Percentiles rank a stretch among this genome's conserved stretches.
phyloP scores from a whole-genome alignment of 2,113 vertebrate species.

The Corythoichthys haematopterus region DNA sequence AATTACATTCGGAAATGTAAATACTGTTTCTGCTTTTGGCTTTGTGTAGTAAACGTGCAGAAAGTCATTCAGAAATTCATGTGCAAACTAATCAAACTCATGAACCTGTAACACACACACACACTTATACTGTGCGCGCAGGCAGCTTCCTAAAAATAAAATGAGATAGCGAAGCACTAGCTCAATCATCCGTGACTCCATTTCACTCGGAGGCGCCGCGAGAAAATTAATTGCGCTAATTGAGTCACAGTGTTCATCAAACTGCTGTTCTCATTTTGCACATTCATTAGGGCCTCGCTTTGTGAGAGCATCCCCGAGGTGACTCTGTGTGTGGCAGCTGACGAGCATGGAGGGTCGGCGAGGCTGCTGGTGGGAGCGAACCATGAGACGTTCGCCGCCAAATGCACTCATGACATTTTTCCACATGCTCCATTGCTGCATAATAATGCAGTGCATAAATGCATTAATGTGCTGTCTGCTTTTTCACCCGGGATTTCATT shows the following conservation, averaged over 20 bases:
- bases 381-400: conserved; percentile 11
- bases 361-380: conserved; percentile 21
- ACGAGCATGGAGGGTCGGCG: conserved; percentile 21
- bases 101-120: not conserved
- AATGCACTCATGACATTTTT: conserved; percentile 8
- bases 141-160: conserved; percentile 55
- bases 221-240: conserved; percentile 95
- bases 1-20: not conserved
- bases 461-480: conserved; percentile 19
- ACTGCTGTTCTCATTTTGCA: conserved; percentile 80
- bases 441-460: conserved; percentile 8
- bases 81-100: conserved; percentile 36
- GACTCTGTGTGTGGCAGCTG: conserved; percentile 23
- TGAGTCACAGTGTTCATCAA: conserved; percentile 85
- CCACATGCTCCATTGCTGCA: not conserved
- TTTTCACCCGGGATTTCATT: conserved; percentile 20
- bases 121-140: not conserved
- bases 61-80: conserved; percentile 30
- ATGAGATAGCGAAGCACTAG: conserved; percentile 52
- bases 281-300: conserved; percentile 79
- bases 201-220: conserved; percentile 79
- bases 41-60: conserved; percentile 28
- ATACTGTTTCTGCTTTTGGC: not conserved
- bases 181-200: conserved; percentile 74
- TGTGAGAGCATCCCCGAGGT: conserved; percentile 60